Evolutionary conservation across 2,797 vertebrate genomes (phyloP).

Genomic region (Allobates femoralis): DNA sequence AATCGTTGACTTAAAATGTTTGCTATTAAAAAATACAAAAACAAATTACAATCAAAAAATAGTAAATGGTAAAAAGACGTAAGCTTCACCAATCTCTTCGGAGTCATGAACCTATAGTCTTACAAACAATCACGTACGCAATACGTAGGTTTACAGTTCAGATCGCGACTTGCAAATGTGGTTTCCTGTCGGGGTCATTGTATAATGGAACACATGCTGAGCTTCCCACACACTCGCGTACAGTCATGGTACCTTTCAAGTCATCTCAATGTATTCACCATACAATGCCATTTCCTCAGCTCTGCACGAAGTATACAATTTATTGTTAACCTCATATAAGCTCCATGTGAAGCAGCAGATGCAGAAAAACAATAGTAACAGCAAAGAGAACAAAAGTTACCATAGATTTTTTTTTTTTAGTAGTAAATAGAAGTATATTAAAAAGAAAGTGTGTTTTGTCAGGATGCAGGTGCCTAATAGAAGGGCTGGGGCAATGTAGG

Average conservation of each 20-base stretch:
- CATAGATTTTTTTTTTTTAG: neutral
- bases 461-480: too few species aligned
- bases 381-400: neutral
- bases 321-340: neutral
- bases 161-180: neutral
- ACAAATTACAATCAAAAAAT: neutral
- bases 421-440: too few species aligned
- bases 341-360: neutral
- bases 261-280: neutral
- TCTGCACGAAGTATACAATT: neutral
- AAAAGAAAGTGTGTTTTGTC: too few species aligned
- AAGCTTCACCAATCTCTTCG: neutral
- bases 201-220: slow-evolving; percentile 32
- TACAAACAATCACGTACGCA: neutral
- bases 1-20: too few species aligned
- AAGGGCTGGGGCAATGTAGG: too few species aligned
- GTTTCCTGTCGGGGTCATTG: neutral
- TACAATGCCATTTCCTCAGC: slow-evolving; percentile 14
- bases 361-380: neutral
- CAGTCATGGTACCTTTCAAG: slow-evolving; percentile 32
- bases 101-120: neutral
- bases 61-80: neutral
- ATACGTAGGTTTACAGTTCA: neutral
- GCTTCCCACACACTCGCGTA: slow-evolving; percentile 44
- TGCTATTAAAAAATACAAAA: too few species aligned